These are phyloP conservation scores for Sebastes alutus DNA, from an alignment of 2,797 vertebrate genomes.

Conservation along the genomic window DNA sequence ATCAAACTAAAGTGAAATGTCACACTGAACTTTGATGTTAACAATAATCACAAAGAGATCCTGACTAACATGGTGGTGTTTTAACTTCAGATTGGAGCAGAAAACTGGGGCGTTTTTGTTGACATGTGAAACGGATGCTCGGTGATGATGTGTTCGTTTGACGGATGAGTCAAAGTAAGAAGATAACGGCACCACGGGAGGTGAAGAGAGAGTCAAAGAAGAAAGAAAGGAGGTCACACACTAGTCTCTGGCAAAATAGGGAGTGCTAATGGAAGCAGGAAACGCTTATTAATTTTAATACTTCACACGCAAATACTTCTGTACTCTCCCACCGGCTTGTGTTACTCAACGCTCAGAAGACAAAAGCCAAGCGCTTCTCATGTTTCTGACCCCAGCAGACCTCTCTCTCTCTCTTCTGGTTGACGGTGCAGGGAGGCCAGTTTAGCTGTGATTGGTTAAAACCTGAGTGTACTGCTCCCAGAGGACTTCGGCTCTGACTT, in stretches of 20 bases:
- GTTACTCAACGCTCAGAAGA: constrained; percentile 72
- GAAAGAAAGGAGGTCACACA: constrained; percentile 13
- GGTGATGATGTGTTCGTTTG: neutral
- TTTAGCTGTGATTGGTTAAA: constrained; percentile 38
- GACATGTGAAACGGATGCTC: neutral
- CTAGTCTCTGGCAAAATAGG: constrained; percentile 1
- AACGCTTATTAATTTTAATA: constrained; percentile 81
- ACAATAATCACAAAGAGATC: neutral
- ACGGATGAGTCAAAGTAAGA: neutral
- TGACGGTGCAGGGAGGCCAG: constrained; percentile 31
- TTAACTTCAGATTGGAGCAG: neutral
- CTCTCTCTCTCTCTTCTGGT: constrained; percentile 48
- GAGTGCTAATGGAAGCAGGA: constrained; percentile 74
- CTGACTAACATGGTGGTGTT: neutral
- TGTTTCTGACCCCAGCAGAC: constrained; percentile 76
- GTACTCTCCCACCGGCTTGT: constrained; percentile 72
- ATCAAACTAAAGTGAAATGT: neutral
- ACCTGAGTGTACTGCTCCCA: constrained; percentile 9
- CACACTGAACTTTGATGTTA: neutral
- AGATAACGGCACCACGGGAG: neutral
- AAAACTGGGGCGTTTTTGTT: neutral
- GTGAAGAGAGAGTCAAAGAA: neutral
- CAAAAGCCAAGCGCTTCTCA: constrained; percentile 70
- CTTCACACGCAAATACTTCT: constrained; percentile 81
- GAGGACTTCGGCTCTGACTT: constrained; percentile 29